These are phyloP conservation scores for Pherbina coryleti DNA, from an alignment of 2,888 invertebrate species.

Conservation along the genomic window DNA sequence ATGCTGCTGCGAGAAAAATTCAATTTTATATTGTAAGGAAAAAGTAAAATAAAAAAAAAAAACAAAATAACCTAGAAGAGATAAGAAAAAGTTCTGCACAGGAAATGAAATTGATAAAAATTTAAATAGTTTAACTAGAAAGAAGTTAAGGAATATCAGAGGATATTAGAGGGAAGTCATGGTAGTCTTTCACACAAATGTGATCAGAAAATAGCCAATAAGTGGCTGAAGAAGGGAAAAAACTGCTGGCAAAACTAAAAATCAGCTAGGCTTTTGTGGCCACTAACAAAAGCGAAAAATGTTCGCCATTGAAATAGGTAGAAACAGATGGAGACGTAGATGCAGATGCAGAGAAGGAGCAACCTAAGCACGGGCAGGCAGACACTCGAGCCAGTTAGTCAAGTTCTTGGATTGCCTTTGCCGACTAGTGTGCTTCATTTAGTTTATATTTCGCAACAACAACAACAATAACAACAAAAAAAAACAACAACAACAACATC, in stretches of 20 bases:
- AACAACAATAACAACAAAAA: background rate
- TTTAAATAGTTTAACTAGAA: background rate
- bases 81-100: background rate
- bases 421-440: background rate
- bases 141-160: background rate
- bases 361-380: background rate
- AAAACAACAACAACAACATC: background rate
- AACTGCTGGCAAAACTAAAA: no score
- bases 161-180: conserved; percentile 24
- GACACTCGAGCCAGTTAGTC: background rate
- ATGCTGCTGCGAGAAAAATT: conserved; percentile 24
- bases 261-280: no score
- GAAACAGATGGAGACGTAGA: background rate
- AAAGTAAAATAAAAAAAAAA: background rate
- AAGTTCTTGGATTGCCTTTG: background rate
- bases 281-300: no score
- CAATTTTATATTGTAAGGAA: conserved; percentile 21
- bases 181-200: background rate
- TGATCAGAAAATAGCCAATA: background rate
- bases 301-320: background rate
- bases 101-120: conserved; percentile 20
- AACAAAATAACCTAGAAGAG: background rate
- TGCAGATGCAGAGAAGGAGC: background rate
- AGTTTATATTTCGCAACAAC: background rate
- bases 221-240: no score